These are phyloP conservation scores for Tachypleus tridentatus DNA, from an alignment of 1,140 invertebrate species.

Conservation along the genomic window DNA sequence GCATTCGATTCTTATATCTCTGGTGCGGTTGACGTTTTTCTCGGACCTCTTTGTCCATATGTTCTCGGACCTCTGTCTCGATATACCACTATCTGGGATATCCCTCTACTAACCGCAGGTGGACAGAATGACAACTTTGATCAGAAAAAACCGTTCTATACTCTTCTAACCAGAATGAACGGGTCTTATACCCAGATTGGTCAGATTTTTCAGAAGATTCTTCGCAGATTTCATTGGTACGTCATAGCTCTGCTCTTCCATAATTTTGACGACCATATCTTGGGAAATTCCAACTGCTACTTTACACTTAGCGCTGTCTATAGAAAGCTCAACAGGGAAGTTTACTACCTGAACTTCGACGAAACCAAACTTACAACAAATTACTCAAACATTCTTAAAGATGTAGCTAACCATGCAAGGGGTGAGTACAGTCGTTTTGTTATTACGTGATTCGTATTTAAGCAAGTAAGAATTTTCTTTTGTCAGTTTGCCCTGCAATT, in stretches of 20 bases:
- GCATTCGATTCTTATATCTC: constrained; percentile 60
- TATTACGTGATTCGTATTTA: too few species aligned
- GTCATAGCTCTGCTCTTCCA: constrained; percentile 37
- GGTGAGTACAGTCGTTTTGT: constrained; percentile 49
- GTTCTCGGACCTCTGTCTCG: constrained; percentile 77
- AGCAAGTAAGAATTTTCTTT: too few species aligned
- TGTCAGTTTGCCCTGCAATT: too few species aligned
- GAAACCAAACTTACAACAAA: constrained; percentile 35
- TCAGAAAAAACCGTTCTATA: constrained; percentile 49
- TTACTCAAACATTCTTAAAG: constrained; percentile 48
- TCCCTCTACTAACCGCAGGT: constrained; percentile 72
- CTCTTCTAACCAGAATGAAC: constrained; percentile 70
- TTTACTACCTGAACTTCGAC: constrained; percentile 49
- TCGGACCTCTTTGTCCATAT: constrained; percentile 84
- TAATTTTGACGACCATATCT: constrained; percentile 23
- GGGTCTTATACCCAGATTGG: constrained; percentile 53
- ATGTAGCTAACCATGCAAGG: constrained; percentile 52
- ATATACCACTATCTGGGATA: constrained; percentile 73
- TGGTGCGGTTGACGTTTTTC: constrained; percentile 58
- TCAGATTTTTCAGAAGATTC: constrained; percentile 49
- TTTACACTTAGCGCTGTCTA: constrained; percentile 56
- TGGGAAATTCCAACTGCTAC: constrained; percentile 57
- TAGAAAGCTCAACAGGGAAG: constrained; percentile 44
- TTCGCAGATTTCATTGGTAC: constrained; percentile 57
- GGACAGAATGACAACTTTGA: constrained; percentile 68